Base-by-base conservation (phyloP, 2,888 invertebrate species). In the Helobdella robusta region DNA sequence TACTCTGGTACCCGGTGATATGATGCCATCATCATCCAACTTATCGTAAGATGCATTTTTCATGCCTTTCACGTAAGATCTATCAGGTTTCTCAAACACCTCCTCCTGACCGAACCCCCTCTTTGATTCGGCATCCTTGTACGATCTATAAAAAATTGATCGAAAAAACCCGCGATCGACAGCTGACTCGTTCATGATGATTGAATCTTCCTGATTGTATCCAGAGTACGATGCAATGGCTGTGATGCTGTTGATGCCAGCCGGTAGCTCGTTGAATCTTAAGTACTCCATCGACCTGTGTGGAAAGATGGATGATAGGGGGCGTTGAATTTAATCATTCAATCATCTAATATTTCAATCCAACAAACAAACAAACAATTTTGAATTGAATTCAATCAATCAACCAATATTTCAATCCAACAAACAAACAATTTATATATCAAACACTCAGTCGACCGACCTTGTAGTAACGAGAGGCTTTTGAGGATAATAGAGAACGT, bases 121-220 rank as follows among this genome's bases (percentile, higher is more conserved):
- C 71, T 79, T 79, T 2, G 76, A 74, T 65, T 80, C 80, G 0
- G 76, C 70, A 67, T 80, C 80, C 69, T 78, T 79, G 74, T 80
- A 80, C 1, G 79, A 75, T 11, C 80, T 78, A 75, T 77, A 80
- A 76, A 80, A 80, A 66, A 78, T 77, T 8, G 79, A 79, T 64
- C 79, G 76, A 83, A 98, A 98, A 80, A 94, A 95, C 40, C 98
- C 98, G 79, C 98, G 85, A 78, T 99, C 97, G 15, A 98, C 93
- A 59, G 97, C 94, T 36, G 95, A 95, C 23, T 94, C 91, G 81
- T 98, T 98, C 74, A 99, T 84, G 79, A 99, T 97, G 73, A 99
- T 94, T 81, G 95, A 95, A 84, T 99, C 98, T 84, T 99, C 98
- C 76, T 98, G 98, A 80, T 99, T 99, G 81, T 99, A 99, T 50